Conservation (phyloP, 2,797 vertebrate species). For the Mormyrops attenuatus region DNA sequence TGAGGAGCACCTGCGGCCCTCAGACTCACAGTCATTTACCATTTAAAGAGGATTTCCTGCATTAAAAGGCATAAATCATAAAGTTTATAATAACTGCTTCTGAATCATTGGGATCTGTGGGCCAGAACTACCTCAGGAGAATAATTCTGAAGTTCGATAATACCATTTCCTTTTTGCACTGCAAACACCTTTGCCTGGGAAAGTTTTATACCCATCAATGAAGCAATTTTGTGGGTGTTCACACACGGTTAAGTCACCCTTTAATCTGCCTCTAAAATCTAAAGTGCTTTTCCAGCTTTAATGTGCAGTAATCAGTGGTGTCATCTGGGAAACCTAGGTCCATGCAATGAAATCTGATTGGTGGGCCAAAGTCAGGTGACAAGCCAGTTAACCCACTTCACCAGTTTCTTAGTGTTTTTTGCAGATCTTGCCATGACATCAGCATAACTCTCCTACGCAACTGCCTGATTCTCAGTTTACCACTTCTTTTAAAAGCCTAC, state of each 20-base stretch:
- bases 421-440: background rate
- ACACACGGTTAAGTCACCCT: background rate
- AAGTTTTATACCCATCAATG: background rate
- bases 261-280: background rate
- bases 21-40: background rate
- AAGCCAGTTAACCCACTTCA: background rate
- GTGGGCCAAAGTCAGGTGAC: background rate
- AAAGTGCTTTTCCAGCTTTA: background rate
- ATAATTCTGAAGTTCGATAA: conserved; percentile 1
- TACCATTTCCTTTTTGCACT: background rate
- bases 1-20: background rate
- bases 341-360: background rate
- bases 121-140: conserved; percentile 5
- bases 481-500: background rate
- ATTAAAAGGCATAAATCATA: background rate
- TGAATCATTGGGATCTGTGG: background rate
- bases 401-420: background rate
- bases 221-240: background rate
- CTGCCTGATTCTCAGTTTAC: background rate
- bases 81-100: conserved; percentile 3
- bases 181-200: background rate
- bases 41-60: background rate
- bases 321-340: background rate
- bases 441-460: background rate
- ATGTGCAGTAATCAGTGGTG: background rate